These are phyloP conservation scores for Trissonchulus sp. DNA, from an alignment of 2,888 invertebrate species.

Conservation along the genomic window DNA sequence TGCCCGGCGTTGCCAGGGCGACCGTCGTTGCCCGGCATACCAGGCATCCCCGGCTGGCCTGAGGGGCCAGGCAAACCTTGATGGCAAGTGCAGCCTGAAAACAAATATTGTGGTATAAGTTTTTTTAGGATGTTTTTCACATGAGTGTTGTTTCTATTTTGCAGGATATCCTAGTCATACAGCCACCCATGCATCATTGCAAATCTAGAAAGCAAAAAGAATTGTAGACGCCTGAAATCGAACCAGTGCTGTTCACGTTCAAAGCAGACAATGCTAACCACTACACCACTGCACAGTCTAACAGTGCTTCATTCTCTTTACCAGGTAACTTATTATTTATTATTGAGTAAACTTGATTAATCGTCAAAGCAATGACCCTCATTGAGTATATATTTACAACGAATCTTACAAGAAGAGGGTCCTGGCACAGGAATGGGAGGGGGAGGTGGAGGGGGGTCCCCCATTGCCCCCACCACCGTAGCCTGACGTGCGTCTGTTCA, in stretches of 20 bases:
- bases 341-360: too few species aligned
- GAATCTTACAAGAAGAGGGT: too few species aligned
- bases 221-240: not conserved
- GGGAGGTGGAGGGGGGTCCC: not conserved
- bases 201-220: slow-evolving; percentile 3
- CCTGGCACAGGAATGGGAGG: not conserved
- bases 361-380: too few species aligned
- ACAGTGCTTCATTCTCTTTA: too few species aligned
- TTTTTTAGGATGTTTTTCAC: not conserved
- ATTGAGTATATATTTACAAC: too few species aligned
- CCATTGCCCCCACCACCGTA: not conserved
- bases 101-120: not conserved
- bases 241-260: too few species aligned
- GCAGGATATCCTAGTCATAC: too few species aligned
- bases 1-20: not conserved
- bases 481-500: not conserved
- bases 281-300: too few species aligned
- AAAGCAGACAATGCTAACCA: too few species aligned
- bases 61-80: not conserved
- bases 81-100: slow-evolving; percentile 22
- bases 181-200: too few species aligned
- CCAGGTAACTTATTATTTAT: too few species aligned
- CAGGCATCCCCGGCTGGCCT: slow-evolving; percentile 4
- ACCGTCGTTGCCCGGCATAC: slow-evolving; percentile 9
- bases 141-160: slow-evolving; percentile 2